These are phyloP conservation scores for Diceros bicornis DNA, from an alignment of 2,797 vertebrate species.

Conservation along the genomic window DNA sequence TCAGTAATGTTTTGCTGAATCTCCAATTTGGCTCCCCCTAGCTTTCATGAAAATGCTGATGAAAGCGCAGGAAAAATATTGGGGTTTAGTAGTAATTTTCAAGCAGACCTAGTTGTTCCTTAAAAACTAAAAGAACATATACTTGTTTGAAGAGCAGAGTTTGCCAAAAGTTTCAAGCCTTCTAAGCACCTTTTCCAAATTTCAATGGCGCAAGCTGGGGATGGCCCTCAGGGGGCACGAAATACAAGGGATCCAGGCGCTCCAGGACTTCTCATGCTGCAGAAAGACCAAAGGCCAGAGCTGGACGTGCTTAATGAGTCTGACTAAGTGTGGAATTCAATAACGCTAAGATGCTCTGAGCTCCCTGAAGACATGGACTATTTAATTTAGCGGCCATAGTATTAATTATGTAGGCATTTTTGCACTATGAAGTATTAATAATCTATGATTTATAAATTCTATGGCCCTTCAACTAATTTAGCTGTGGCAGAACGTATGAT, in stretches of 20 bases:
- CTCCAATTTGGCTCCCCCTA: background rate
- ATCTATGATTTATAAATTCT: constrained; percentile 49
- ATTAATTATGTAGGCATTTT: constrained; percentile 36
- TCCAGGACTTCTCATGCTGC: background rate
- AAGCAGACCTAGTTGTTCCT: background rate
- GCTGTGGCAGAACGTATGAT: background rate
- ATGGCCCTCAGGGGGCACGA: no score
- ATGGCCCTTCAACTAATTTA: constrained; percentile 55
- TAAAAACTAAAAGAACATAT: background rate
- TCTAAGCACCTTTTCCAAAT: background rate
- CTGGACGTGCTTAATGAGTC: background rate
- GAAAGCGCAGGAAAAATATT: background rate
- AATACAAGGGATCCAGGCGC: background rate
- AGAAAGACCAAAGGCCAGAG: background rate
- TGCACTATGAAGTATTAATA: constrained; percentile 37
- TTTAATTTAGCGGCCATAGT: background rate
- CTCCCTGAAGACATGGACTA: background rate
- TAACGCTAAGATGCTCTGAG: background rate
- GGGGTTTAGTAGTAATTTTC: background rate
- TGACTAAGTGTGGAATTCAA: background rate
- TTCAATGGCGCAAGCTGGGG: background rate
- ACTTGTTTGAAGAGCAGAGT: background rate
- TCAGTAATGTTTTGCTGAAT: background rate
- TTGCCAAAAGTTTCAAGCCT: background rate
- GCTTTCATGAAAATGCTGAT: constrained; percentile 39